Percentiles rank a stretch among this genome's conserved stretches.
phyloP scores from a whole-genome alignment of 2,888 invertebrate species.

The Cyrtodaria siliqua region DNA sequence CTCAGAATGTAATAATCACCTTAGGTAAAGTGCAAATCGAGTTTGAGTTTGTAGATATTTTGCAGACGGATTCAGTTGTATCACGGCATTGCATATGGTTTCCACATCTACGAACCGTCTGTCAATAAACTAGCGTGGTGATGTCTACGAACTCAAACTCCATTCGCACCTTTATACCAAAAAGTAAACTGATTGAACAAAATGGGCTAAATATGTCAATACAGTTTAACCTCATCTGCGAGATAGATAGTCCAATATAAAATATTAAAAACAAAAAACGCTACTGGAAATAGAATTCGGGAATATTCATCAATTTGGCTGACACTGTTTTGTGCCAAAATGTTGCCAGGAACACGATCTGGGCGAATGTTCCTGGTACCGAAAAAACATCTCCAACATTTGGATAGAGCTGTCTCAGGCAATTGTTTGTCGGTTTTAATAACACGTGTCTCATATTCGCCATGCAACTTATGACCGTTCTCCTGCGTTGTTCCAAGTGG shows the following conservation, averaged over 20 bases:
- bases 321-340: constrained; percentile 89
- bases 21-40: too few relatives aligned
- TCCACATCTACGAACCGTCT: too few relatives aligned
- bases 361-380: constrained; percentile 59
- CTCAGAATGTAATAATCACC: too few relatives aligned
- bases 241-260: constrained; percentile 91
- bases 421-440: not conserved
- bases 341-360: constrained; percentile 60
- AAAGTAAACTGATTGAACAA: too few relatives aligned
- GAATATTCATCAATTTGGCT: constrained; percentile 94
- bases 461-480: constrained; percentile 12
- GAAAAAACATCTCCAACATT: constrained; percentile 58
- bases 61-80: too few relatives aligned
- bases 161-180: too few relatives aligned
- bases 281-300: constrained; percentile 92
- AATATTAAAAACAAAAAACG: constrained; percentile 94
- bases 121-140: too few relatives aligned
- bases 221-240: constrained; percentile 34
- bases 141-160: too few relatives aligned
- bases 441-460: not conserved
- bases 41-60: too few relatives aligned
- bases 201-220: too few relatives aligned
- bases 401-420: constrained; percentile 38
- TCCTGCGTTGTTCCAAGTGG: not conserved
- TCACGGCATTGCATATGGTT: too few relatives aligned